These are phyloP conservation scores for Gymnodraco acuticeps DNA, from an alignment of 2,797 vertebrate genomes.

Conservation along the genomic window DNA sequence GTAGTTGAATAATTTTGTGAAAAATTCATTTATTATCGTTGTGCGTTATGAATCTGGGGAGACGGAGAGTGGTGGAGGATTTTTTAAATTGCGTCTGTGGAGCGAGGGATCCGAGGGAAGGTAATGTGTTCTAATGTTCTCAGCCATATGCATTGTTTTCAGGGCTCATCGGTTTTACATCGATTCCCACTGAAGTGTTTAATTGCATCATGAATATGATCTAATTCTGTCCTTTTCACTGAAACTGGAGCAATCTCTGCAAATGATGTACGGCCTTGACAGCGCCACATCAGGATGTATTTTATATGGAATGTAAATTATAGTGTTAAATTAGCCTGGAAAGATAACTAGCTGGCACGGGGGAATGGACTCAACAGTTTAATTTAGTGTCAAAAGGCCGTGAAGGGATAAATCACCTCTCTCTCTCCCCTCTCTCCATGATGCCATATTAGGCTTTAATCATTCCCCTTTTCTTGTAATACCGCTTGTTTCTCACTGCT, in stretches of 20 bases:
- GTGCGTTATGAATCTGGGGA: constrained; percentile 97
- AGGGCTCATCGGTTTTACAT: constrained; percentile 99
- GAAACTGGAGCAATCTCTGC: constrained; percentile 97
- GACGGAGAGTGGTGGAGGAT: constrained; percentile 95
- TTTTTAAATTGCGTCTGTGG: constrained; percentile 95
- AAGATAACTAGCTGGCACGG: constrained; percentile 90
- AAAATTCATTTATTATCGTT: constrained; percentile 98
- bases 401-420: constrained; percentile 88
- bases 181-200: constrained; percentile 99
- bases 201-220: constrained; percentile 99
- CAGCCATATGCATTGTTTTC: constrained; percentile 99
- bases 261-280: constrained; percentile 97
- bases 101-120: constrained; percentile 96
- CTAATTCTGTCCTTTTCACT: constrained; percentile 99
- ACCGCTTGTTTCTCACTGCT: constrained; percentile 76
- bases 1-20: constrained; percentile 99
- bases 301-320: constrained; percentile 91
- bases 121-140: constrained; percentile 99
- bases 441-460: constrained; percentile 81
- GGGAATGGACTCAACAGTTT: constrained; percentile 90
- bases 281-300: constrained; percentile 91
- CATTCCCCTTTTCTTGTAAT: constrained; percentile 78
- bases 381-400: constrained; percentile 90
- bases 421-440: constrained; percentile 64
- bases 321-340: constrained; percentile 90